These are phyloP conservation scores for Acleris sparsana DNA, from an alignment of 2,888 invertebrate genomes.

Conservation along the genomic window DNA sequence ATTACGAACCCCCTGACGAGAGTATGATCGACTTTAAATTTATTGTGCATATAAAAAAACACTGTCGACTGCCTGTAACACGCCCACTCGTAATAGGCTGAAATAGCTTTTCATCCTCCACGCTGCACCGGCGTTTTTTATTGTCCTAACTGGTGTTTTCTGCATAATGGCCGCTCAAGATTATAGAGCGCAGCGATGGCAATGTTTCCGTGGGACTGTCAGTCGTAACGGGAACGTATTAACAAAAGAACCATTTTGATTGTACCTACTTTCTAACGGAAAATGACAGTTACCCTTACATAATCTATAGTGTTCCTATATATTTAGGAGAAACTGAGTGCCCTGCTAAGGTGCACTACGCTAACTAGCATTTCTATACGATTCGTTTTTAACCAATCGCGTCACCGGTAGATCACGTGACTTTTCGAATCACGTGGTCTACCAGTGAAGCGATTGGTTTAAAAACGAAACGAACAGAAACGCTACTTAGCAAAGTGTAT, in stretches of 20 bases:
- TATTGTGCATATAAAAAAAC: not conserved
- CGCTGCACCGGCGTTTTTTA: conserved; percentile 67
- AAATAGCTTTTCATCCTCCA: conserved; percentile 73
- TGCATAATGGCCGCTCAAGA: conserved; percentile 69
- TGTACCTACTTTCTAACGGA: conserved; percentile 58
- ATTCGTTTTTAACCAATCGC: no score
- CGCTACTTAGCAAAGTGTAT: no score
- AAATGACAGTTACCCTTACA: conserved; percentile 62
- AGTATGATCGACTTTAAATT: no score
- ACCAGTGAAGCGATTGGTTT: no score
- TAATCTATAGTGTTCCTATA: conserved; percentile 11
- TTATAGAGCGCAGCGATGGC: conserved; percentile 71
- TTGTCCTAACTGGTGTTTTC: conserved; percentile 70
- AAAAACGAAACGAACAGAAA: no score
- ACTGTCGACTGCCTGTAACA: not conserved
- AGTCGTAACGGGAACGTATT: conserved; percentile 64
- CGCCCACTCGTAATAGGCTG: conserved; percentile 53
- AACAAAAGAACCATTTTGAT: conserved; percentile 67
- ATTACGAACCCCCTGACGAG: no score
- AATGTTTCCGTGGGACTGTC: conserved; percentile 66
- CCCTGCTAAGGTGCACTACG: no score
- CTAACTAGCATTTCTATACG: no score
- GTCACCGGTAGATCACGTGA: no score
- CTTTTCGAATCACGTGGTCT: no score
- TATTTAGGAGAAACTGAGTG: conserved; percentile 7